Percentiles rank a stretch among this genome's conserved stretches.
Evolutionary conservation across 2,888 invertebrate genomes (phyloP).

Genomic region (Teleogryllus oceanicus): DNA sequence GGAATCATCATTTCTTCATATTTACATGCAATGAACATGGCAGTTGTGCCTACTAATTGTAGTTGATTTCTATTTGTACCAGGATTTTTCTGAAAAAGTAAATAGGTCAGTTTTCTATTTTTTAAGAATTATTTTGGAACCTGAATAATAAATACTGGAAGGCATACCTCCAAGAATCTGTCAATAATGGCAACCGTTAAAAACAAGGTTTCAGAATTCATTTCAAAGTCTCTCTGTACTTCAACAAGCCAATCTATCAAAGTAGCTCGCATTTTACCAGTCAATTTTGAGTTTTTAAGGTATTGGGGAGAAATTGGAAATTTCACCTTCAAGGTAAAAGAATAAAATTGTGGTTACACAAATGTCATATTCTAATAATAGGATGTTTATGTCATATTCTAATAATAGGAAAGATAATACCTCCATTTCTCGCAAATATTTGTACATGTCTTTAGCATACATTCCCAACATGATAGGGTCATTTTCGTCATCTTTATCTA

Average conservation of each 20-base stretch:
- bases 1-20: conserved; percentile 93
- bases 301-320: conserved; percentile 63
- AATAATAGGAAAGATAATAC: conserved; percentile 39
- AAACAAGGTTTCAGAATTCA: conserved; percentile 85
- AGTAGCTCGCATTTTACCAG: conserved; percentile 81
- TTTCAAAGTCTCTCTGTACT: conserved; percentile 80
- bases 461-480: conserved; percentile 77
- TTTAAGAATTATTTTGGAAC: not conserved
- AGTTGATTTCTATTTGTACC: conserved; percentile 66
- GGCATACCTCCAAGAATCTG: conserved; percentile 73
- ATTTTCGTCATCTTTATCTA: conserved; percentile 68
- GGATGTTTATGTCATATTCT: too few species aligned
- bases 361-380: not conserved
- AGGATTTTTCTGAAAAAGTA: conserved; percentile 54
- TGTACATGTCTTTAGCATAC: conserved; percentile 87
- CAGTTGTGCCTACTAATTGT: conserved; percentile 85
- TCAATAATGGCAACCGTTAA: conserved; percentile 85
- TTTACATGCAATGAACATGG: conserved; percentile 87
- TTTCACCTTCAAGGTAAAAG: conserved; percentile 48
- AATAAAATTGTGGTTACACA: conserved; percentile 24
- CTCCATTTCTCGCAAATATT: conserved; percentile 75
- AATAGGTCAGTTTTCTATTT: not conserved
- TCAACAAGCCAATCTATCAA: conserved; percentile 93
- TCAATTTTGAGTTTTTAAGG: conserved; percentile 67
- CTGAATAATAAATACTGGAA: not conserved